These are phyloP conservation scores for Anas capensis DNA, from an alignment of 2,797 vertebrate species.

Conservation along the genomic window DNA sequence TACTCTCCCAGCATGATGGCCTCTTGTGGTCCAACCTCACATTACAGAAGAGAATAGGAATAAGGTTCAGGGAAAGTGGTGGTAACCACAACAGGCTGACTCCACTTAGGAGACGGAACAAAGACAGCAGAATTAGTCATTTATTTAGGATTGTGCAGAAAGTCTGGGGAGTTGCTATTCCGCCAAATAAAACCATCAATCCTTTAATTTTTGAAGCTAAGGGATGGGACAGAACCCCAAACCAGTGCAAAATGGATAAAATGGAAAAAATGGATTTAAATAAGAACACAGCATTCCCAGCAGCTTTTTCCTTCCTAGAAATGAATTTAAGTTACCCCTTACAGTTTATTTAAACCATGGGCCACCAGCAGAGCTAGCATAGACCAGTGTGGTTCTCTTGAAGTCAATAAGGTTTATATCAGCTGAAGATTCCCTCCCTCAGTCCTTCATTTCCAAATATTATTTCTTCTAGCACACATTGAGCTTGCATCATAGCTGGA, in stretches of 20 bases:
- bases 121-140: rapidly evolving
- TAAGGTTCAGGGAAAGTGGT: not conserved
- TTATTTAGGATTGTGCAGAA: not conserved
- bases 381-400: not conserved
- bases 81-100: not conserved
- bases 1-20: not conserved
- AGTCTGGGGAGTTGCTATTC: rapidly evolving
- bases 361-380: slow-evolving; percentile 8
- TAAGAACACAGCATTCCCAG: not conserved
- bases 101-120: rapidly evolving
- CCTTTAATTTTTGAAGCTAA: not conserved
- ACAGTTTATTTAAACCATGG: not conserved
- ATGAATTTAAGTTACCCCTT: not conserved
- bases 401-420: slow-evolving; percentile 31
- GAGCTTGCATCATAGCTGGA: slow-evolving; percentile 12
- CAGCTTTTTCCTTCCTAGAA: not conserved
- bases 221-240: not conserved
- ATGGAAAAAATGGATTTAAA: not conserved
- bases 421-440: slow-evolving; percentile 38
- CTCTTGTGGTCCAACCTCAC: not conserved
- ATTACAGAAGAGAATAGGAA: not conserved
- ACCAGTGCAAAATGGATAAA: not conserved
- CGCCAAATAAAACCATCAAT: not conserved
- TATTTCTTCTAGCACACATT: slow-evolving; percentile 21
- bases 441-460: not conserved